Percentiles rank a stretch among this genome's conserved stretches.
These are phyloP conservation scores for Aldrovandia affinis DNA, from an alignment of 2,797 vertebrate genomes.

Conservation along the genomic window DNA sequence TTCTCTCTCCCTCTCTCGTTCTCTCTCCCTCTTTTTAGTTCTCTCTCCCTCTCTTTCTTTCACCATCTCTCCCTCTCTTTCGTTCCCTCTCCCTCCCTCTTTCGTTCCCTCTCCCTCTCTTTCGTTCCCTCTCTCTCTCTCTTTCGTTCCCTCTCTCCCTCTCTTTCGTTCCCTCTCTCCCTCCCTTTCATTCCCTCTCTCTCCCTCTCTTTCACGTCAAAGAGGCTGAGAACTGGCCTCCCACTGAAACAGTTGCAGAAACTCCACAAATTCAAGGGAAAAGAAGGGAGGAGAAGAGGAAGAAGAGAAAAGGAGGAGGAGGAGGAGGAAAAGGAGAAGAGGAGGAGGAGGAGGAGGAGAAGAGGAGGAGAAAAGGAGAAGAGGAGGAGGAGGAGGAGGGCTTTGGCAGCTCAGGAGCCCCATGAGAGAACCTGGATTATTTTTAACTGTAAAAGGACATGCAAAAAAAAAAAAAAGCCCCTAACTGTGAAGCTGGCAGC, in stretches of 20 bases:
- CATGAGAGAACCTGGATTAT: slow-evolving; percentile 38
- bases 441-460: slow-evolving; percentile 41
- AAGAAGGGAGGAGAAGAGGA: neutral
- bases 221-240: neutral
- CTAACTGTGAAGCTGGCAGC: slow-evolving; percentile 45
- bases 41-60: neutral
- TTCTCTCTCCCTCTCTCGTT: no score
- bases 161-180: neutral
- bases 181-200: neutral
- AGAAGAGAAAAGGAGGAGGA: slow-evolving; percentile 29
- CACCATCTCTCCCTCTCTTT: neutral
- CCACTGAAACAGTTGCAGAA: neutral
- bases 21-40: no score
- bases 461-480: slow-evolving; percentile 10
- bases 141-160: no score
- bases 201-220: neutral
- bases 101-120: neutral
- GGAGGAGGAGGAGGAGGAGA: neutral
- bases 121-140: no score
- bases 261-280: slow-evolving; percentile 9
- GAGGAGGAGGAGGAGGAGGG: neutral
- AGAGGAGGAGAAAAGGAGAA: slow-evolving; percentile 22
- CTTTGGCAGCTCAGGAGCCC: slow-evolving; percentile 41
- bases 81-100: neutral
- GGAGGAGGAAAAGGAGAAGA: no score